phyloP scores from a whole-genome alignment of 2,888 invertebrate genomes.

The Calephelis perditalis region DNA sequence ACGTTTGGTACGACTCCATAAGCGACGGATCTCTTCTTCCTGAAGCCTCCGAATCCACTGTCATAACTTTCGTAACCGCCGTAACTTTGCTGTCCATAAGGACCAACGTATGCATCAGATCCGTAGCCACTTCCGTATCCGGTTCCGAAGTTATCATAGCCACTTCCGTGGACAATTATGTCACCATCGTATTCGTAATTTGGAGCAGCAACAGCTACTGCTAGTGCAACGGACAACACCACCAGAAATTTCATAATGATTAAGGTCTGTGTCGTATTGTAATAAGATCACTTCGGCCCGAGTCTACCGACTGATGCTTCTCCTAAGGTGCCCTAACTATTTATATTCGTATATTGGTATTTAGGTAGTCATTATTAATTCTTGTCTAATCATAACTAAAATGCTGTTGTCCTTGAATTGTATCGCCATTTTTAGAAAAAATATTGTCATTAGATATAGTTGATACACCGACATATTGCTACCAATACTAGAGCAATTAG shows the following conservation, averaged over 20 bases:
- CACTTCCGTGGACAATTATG: no score
- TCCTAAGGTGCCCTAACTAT: conserved; percentile 42
- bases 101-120: no score
- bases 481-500: no score
- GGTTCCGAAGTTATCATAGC: no score
- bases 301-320: conserved; percentile 26
- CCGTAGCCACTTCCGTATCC: no score
- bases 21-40: conserved; percentile 43
- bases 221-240: conserved; percentile 58
- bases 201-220: conserved; percentile 36
- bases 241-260: conserved; percentile 61
- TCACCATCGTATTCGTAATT: not conserved
- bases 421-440: conserved; percentile 42
- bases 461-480: no score
- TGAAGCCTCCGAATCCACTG: not conserved
- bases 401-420: conserved; percentile 49
- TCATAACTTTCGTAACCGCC: not conserved
- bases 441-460: conserved; percentile 32
- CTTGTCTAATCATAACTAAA: conserved; percentile 40
- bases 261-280: conserved; percentile 55
- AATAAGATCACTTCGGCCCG: conserved; percentile 57
- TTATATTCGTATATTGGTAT: conserved; percentile 51
- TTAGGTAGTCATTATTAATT: conserved; percentile 35
- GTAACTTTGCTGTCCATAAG: no score
- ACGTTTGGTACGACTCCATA: conserved; percentile 33